Evolutionary conservation across 2,797 vertebrate species (phyloP), one percentile per base, ranked within the genome.

Genomic region (Spinus olivaceus): DNA sequence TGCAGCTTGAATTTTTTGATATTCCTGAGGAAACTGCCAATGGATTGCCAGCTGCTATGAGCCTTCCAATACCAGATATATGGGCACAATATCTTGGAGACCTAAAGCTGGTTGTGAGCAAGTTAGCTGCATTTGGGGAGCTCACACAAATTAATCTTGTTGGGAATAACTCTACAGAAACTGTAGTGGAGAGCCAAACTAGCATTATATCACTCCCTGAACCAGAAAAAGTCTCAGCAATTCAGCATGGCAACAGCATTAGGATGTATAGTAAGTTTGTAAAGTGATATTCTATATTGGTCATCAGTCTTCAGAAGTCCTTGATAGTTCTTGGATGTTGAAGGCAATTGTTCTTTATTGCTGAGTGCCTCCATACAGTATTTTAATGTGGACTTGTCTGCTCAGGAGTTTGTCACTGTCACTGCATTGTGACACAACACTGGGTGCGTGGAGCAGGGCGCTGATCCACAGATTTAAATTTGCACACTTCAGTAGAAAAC

Each of bases 371-470:
- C 80, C 70, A 25, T 49, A 42, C n/a, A 73, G 64, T 67, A 86
- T 66, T 93, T 95, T 91, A 67, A 89, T 71, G 64, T 9, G 49
- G 70, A 39, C 70, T 69, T 90, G 67, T 42, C 39, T 0, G 4
- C 84, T 71, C 67, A 51, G 72, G 69, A 91, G 86, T 95, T 96
- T 84, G 84, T 94, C 81, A 85, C 42, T 94, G 94, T 88, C 93
- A 89, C 46, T 56, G 51, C 2, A 1, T 67, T 80, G 63, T 60
- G 64, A 86, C 64, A 77, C 56, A 86, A 37, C 30, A 81, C 47
- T 42, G 60, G 86, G 39, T 84, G 54, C 21, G 4, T 47, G 53
- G 60, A 72, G 51, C 66, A 79, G 42, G 59, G 90, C 6, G 1
- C 39, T 94, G 83, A 95, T 81, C 86, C 90, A 89, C 64, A 88